phyloP scores from a whole-genome alignment of 2,888 invertebrate genomes.

The Apamea monoglypha region DNA sequence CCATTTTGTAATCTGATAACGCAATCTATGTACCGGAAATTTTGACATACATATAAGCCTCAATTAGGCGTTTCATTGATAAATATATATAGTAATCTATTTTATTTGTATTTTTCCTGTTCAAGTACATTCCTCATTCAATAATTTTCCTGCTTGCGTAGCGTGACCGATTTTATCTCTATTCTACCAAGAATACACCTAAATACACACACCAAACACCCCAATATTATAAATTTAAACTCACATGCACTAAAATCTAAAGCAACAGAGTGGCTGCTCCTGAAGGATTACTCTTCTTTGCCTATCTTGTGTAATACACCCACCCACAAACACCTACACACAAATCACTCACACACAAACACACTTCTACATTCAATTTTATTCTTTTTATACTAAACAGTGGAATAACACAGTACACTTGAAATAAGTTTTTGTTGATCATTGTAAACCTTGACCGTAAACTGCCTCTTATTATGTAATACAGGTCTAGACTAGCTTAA shows the following conservation, averaged over 20 bases:
- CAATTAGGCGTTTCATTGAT: conserved; percentile 8
- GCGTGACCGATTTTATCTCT: not conserved
- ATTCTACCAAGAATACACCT: not conserved
- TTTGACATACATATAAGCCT: not conserved
- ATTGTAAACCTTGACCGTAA: not conserved
- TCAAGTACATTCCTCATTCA: not conserved
- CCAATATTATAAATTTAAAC: too few species aligned
- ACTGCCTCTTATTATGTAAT: not conserved
- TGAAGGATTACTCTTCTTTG: not conserved
- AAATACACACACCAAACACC: too few species aligned
- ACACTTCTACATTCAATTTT: too few species aligned
- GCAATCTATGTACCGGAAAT: not conserved
- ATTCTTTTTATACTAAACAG: not conserved
- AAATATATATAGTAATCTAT: not conserved
- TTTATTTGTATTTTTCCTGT: conserved; percentile 26
- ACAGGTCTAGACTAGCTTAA: not conserved
- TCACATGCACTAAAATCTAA: not conserved
- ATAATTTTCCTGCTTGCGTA: not conserved
- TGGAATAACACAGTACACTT: not conserved
- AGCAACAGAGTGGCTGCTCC: not conserved
- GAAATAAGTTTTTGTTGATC: not conserved
- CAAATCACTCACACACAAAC: too few species aligned
- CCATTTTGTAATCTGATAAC: conserved; percentile 22
- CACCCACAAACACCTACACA: too few species aligned
- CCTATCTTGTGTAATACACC: too few species aligned